Evolutionary conservation across 2,797 vertebrate genomes (phyloP).

Genomic region (Dendrocincla fuliginosa): DNA sequence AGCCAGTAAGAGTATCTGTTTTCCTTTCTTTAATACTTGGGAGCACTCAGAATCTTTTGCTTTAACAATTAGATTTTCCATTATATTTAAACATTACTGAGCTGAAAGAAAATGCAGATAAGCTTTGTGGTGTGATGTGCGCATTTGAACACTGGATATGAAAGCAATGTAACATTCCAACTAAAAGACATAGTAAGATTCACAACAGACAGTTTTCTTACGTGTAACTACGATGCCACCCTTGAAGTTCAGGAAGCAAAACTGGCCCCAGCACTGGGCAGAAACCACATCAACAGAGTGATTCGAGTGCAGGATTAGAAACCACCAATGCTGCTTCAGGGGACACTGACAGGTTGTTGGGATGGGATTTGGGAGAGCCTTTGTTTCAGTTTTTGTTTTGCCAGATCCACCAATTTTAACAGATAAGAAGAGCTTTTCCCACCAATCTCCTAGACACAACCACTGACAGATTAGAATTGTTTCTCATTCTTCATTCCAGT

Average conservation of each 20-base stretch:
- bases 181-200: not conserved
- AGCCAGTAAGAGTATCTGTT: not conserved
- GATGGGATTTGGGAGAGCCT: not conserved
- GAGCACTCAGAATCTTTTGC: constrained; percentile 51
- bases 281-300: rapidly evolving
- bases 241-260: constrained; percentile 40
- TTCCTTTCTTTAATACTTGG: constrained; percentile 33
- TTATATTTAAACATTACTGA: not conserved
- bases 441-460: not conserved
- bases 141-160: constrained; percentile 17
- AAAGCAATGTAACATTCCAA: constrained; percentile 5
- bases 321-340: not conserved
- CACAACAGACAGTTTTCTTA: constrained; percentile 30
- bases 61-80: constrained; percentile 38
- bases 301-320: not conserved
- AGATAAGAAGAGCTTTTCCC: constrained; percentile 16
- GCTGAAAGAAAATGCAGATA: not conserved
- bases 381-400: not conserved
- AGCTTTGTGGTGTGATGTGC: not conserved
- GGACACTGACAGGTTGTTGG: not conserved
- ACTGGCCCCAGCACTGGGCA: not conserved
- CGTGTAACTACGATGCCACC: not conserved
- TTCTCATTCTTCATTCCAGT: not conserved
- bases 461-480: not conserved
- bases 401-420: constrained; percentile 47